Evolutionary conservation across 2,888 invertebrate species (phyloP), one percentile per base, ranked within the genome.

Genomic region (Sesia bembeciformis): DNA sequence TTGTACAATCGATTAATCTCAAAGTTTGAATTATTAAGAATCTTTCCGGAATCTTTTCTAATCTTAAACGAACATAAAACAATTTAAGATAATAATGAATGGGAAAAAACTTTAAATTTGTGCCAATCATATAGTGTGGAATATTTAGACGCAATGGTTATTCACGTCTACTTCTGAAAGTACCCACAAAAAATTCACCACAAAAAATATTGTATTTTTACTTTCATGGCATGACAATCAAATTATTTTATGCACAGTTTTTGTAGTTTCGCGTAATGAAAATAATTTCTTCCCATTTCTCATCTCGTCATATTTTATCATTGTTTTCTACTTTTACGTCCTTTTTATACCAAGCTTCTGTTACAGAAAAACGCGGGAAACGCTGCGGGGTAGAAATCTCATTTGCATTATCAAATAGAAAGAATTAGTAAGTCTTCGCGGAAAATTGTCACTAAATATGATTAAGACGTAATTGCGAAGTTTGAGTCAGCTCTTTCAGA

Each of bases 181-280:
- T 7, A 42, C 7, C 74, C 66, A 74, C 63, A 59, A 67, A 69
- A 74, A 74, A 68, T 65, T 66, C 61, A 56, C 54, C 52, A 53
- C 54, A 63, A 65, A 7, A 65, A 62, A 61, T 62, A 62, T 64
- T 68, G 69, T 65, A 68, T 69, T 74, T 72, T 70, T 67, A 74
- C 66, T 72, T 71, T 63, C 70, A 71, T 83, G 78, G 85, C 84
- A 83, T 84, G 84, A 75, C 76, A 58, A 63, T 64, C 23, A 1
- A 23, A 23, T 23, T 23, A 23, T 23, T 23, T 23, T 23, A 2
- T 23, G 23, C 23, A 23, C 23, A 23, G 23, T 23, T 23, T 23
- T 23, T 23, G 23, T 1, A 23, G 23, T 23, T 23, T 23, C 23
- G 23, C 23, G 23, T n/a, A n/a, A n/a, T n/a, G n/a, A n/a, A n/a